These are phyloP conservation scores for Gracilinanus agilis DNA, from an alignment of 2,113 vertebrate species.

Conservation along the genomic window DNA sequence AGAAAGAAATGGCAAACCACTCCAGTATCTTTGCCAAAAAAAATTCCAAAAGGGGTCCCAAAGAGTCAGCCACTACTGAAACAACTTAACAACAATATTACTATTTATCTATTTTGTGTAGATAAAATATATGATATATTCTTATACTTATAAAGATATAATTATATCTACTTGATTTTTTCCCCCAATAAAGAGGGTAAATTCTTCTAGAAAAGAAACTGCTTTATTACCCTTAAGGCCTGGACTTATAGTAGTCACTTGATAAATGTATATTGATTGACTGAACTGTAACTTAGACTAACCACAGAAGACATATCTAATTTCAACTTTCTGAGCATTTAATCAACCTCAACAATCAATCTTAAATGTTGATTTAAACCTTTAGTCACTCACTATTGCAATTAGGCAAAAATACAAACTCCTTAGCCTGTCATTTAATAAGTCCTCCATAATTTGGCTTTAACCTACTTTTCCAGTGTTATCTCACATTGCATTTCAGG, in stretches of 20 bases:
- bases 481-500: background rate
- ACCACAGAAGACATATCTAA: background rate
- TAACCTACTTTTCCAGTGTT: background rate
- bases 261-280: background rate
- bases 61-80: background rate
- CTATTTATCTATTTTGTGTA: background rate
- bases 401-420: background rate
- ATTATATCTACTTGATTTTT: background rate
- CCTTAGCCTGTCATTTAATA: background rate
- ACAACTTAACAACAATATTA: background rate
- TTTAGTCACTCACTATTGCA: background rate
- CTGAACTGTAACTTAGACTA: background rate
- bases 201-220: background rate
- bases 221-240: background rate
- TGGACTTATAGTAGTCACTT: background rate
- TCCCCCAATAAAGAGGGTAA: background rate
- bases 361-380: background rate
- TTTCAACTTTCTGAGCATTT: background rate
- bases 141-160: background rate
- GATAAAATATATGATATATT: background rate
- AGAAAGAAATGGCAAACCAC: background rate
- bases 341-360: background rate
- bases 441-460: background rate
- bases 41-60: background rate
- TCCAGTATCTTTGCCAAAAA: background rate